These are phyloP conservation scores for Chydorus sphaericus DNA, from an alignment of 2,888 invertebrate genomes.

Conservation along the genomic window DNA sequence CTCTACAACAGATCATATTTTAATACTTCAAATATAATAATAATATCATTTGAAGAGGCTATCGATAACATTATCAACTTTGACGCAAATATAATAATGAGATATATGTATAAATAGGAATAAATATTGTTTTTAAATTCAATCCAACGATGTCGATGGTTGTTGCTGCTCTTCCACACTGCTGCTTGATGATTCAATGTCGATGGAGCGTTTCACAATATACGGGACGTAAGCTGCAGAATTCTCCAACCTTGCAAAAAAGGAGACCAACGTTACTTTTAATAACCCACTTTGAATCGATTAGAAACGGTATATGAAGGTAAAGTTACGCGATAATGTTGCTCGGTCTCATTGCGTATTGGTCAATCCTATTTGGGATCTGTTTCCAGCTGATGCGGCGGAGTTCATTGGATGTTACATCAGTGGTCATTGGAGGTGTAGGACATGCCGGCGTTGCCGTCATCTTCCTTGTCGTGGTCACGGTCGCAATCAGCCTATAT, in stretches of 20 bases:
- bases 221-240: background rate
- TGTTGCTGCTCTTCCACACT: background rate
- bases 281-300: background rate
- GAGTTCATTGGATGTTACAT: background rate
- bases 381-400: background rate
- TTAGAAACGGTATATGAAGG: background rate
- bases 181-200: background rate
- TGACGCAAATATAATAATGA: no score
- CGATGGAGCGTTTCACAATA: background rate
- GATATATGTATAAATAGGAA: no score
- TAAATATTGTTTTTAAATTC: no score
- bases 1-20: no score
- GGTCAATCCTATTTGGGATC: slow-evolving; percentile 1
- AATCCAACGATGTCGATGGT: no score
- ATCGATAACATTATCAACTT: no score
- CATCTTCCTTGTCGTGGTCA: background rate
- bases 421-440: no score
- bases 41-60: no score
- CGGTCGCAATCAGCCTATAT: background rate
- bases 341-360: no score
- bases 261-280: background rate
- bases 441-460: background rate
- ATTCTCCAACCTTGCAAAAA: background rate
- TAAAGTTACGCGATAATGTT: no score
- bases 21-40: no score